Evolutionary conservation across 2,113 vertebrate genomes (phyloP), one percentile per base, ranked within the genome.

Genomic region (Pleuronectes platessa): DNA sequence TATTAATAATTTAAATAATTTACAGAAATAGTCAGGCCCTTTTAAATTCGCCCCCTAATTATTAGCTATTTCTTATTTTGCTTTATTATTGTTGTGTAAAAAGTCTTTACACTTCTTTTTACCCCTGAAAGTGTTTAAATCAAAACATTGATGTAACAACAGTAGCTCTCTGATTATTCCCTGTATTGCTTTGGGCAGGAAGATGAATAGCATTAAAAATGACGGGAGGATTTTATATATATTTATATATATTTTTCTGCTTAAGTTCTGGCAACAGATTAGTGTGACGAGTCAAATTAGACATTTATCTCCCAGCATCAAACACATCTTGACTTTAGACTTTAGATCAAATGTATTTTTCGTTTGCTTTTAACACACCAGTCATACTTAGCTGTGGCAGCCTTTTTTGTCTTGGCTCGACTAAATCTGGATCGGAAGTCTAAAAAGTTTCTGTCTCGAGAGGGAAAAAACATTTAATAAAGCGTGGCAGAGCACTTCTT

Each of bases 401-500:
- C 35, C 23, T 71, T 60, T 31, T 31, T 59, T 60, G 21, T 37
- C 21, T 31, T 65, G 9, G 13, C 14, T 59, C 5, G 4, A 27
- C 51, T 47, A 59, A 71, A 18, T 37, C 24, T 17, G 6, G 55
- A 37, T 23, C 35, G n/a, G 3, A 63, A n/a, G 12, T 40, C 14
- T 15, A 3, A 35, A 63, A 51, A 42, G 2, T 13, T 26, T 71
- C 12, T 54, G 11, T 56, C 60, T 11, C n/a, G 15, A 75, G 18
- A n/a, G 27, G 14, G 56, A 31, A 31, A 21, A 47, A 68, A 47
- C 6, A 37, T 45, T 68, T 65, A 26, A 69, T 64, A 53, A 47
- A 31, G 61, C 45, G 18, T 75, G 49, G 45, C 62, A 53, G 49
- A 15, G 49, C 71, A 23, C 20, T 18, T 73, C 64, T 49, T 42